Percentiles rank a stretch among this genome's conserved stretches.
Conservation (phyloP, 2,113 vertebrate species). For the Micromys minutus region DNA sequence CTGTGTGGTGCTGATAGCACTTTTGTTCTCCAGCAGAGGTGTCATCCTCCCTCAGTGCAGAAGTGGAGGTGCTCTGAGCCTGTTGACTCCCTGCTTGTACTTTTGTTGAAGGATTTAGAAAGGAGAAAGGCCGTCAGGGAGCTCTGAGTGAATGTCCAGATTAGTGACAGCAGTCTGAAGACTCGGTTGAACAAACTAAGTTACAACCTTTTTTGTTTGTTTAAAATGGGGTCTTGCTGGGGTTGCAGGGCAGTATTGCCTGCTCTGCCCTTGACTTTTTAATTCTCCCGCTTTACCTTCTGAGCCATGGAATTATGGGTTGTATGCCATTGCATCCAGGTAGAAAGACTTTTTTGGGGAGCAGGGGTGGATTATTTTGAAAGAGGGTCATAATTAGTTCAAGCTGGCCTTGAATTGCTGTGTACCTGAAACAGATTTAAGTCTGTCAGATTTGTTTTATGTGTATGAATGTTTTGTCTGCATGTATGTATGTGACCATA, state of each 20-base stretch:
- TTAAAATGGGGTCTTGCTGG: not conserved
- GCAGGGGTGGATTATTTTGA: not conserved
- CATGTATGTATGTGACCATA: not conserved
- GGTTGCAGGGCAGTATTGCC: not conserved
- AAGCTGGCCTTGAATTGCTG: not conserved
- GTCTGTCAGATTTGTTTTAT: not conserved
- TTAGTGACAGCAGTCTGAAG: conserved; percentile 34
- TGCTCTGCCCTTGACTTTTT: not conserved
- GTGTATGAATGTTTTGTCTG: not conserved
- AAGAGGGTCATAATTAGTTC: not conserved
- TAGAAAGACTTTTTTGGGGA: not conserved
- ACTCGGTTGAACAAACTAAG: conserved; percentile 8
- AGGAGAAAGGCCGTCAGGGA: conserved; percentile 19
- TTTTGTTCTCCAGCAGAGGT: not conserved
- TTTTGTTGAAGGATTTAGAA: conserved; percentile 6
- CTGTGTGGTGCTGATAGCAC: not conserved
- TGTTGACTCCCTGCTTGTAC: not conserved
- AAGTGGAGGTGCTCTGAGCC: not conserved
- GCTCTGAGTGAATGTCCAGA: not conserved
- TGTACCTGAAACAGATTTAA: not conserved
- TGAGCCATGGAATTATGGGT: not conserved
- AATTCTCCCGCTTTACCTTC: not conserved
- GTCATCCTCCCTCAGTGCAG: not conserved
- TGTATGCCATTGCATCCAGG: not conserved
- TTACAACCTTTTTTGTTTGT: not conserved